Conservation (phyloP, 1,140 invertebrate species). For the Onthophagus taurus region DNA sequence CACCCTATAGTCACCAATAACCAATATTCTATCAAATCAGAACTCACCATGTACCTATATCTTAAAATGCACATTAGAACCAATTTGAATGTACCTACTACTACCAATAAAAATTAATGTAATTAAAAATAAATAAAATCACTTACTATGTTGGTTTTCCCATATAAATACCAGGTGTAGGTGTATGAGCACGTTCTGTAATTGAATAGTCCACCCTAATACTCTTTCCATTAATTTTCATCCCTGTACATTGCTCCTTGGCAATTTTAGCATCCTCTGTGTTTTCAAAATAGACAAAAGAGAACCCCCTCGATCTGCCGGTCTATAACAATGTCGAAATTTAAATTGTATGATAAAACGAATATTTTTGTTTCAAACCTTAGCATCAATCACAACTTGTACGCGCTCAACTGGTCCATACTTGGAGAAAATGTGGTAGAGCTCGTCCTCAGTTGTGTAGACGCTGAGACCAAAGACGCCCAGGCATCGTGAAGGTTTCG, state of each 20-base stretch:
- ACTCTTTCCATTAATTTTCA: slow-evolving; percentile 86
- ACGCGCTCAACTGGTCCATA: slow-evolving; percentile 88
- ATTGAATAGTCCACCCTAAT: slow-evolving; percentile 96
- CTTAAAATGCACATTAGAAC: too few species aligned
- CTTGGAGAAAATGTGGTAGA: slow-evolving; percentile 89
- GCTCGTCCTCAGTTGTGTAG: slow-evolving; percentile 84
- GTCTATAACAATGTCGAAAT: slow-evolving; percentile 50
- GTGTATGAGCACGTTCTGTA: slow-evolving; percentile 93
- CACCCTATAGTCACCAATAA: too few species aligned
- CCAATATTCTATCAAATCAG: too few species aligned
- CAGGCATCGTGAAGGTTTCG: slow-evolving; percentile 77
- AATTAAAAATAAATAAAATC: too few species aligned
- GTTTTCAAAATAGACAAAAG: slow-evolving; percentile 91
- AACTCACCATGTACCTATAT: too few species aligned
- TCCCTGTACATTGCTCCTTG: slow-evolving; percentile 86
- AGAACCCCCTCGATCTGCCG: slow-evolving; percentile 88
- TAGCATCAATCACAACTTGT: slow-evolving; percentile 92
- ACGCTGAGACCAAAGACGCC: slow-evolving; percentile 92
- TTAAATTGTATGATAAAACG: background rate
- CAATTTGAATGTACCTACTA: too few species aligned
- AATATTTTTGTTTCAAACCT: slow-evolving; percentile 46
- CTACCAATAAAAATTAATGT: too few species aligned
- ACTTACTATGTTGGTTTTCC: slow-evolving; percentile 75
- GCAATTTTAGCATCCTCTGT: slow-evolving; percentile 86
- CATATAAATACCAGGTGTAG: slow-evolving; percentile 97